These are phyloP conservation scores for Phortica variegata DNA, from an alignment of 1,140 invertebrate genomes.

Conservation along the genomic window DNA sequence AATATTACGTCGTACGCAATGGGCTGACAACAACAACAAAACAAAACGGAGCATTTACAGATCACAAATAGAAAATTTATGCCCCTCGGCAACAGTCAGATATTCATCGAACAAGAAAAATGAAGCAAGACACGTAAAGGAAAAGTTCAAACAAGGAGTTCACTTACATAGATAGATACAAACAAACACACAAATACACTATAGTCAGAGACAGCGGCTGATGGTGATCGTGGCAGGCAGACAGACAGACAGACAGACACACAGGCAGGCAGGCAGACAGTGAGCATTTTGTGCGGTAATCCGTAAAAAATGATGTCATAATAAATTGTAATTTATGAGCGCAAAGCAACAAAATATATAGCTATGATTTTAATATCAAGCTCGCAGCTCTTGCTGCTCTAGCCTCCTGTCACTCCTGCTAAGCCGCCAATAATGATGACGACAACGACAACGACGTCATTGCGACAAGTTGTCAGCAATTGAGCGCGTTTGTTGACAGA, in stretches of 20 bases:
- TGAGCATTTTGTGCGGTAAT: conserved; percentile 33
- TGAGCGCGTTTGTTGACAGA: conserved; percentile 10
- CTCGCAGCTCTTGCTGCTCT: neutral
- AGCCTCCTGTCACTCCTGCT: conserved; percentile 6
- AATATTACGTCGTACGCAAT: conserved; percentile 8
- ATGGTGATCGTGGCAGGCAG: too few relatives aligned
- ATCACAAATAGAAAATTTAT: conserved; percentile 34
- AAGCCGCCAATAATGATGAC: too few relatives aligned
- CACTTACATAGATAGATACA: too few relatives aligned
- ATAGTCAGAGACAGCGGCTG: too few relatives aligned
- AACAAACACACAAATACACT: too few relatives aligned
- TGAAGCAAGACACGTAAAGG: conserved; percentile 5
- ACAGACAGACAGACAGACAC: too few relatives aligned
- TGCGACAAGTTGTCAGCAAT: conserved; percentile 13
- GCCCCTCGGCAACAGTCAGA: too few relatives aligned
- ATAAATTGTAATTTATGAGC: conserved; percentile 49
- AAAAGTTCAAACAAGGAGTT: conserved; percentile 21
- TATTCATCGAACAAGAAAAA: too few relatives aligned
- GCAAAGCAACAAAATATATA: conserved; percentile 13
- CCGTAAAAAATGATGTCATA: conserved; percentile 46
- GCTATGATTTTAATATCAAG: neutral
- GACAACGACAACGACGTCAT: conserved; percentile 2
- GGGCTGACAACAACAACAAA: too few relatives aligned
- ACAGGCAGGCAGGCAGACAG: conserved; percentile 26
- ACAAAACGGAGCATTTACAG: neutral